These are phyloP conservation scores for Lasius platythorax DNA, from an alignment of 2,888 invertebrate genomes.

Conservation along the genomic window DNA sequence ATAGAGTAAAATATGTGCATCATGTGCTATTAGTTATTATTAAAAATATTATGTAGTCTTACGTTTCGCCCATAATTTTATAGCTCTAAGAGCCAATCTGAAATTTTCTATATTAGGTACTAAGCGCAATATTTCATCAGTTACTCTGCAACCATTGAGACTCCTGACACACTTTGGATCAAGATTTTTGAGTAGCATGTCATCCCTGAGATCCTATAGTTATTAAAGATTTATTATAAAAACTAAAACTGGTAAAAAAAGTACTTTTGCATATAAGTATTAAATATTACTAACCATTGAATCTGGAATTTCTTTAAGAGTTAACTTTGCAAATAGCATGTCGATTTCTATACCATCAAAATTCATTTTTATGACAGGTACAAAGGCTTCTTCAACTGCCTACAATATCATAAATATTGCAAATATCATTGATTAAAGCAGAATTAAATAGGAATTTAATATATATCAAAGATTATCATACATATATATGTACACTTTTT, in stretches of 20 bases:
- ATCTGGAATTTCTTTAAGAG: conserved; percentile 98
- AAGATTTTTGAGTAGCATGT: conserved; percentile 96
- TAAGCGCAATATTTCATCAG: conserved; percentile 98
- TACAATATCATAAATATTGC: conserved; percentile 82
- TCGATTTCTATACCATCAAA: conserved; percentile 99
- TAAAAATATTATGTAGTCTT: conserved; percentile 84
- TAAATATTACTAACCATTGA: conserved; percentile 85
- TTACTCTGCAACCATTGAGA: conserved; percentile 98
- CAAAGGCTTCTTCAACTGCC: conserved; percentile 99
- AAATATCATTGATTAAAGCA: conserved; percentile 4
- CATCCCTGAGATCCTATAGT: conserved; percentile 94
- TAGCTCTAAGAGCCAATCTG: conserved; percentile 96
- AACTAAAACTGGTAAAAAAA: not conserved
- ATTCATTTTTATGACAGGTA: conserved; percentile 99
- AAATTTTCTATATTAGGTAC: conserved; percentile 98
- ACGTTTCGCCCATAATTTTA: conserved; percentile 99
- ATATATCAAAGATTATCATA: not conserved
- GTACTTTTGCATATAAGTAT: not conserved
- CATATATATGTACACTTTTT: conserved; percentile 8
- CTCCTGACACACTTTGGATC: conserved; percentile 99
- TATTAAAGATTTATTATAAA: conserved; percentile 28
- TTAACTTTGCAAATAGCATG: conserved; percentile 97
- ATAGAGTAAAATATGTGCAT: not conserved
- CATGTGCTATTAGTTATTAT: not conserved
- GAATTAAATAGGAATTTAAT: not conserved